Conservation (phyloP, 2,797 vertebrate species). For the Lacerta bilineata region DNA sequence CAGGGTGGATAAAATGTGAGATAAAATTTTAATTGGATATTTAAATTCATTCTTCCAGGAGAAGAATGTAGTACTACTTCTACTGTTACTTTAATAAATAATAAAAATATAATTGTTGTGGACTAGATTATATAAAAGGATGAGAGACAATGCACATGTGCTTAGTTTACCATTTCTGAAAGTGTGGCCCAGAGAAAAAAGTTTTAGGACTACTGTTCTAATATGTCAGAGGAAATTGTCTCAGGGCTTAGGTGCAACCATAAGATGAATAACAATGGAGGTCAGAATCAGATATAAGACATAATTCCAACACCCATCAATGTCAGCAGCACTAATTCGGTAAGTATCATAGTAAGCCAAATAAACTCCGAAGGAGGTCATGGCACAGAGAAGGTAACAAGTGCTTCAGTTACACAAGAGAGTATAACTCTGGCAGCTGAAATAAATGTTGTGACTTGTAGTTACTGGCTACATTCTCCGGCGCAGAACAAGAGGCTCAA, state of each 20-base stretch:
- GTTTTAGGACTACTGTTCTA: not conserved
- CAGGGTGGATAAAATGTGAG: too few relatives aligned
- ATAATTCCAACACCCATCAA: not conserved
- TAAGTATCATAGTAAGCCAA: not conserved
- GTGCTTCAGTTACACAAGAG: not conserved
- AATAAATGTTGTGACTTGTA: slow-evolving; percentile 46
- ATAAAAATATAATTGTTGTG: too few relatives aligned
- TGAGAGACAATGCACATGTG: not conserved
- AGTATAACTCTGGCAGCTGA: not conserved
- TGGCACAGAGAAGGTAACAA: slow-evolving; percentile 9
- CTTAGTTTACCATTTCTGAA: not conserved
- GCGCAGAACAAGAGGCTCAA: slow-evolving; percentile 52
- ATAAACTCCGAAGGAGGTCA: not conserved
- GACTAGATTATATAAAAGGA: not conserved
- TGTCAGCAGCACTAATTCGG: not conserved
- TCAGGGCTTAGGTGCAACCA: not conserved
- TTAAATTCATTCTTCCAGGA: too few relatives aligned
- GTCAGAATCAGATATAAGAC: not conserved
- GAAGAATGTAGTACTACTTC: too few relatives aligned
- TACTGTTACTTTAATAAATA: too few relatives aligned
- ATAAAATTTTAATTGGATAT: not conserved
- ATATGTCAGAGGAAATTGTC: too few relatives aligned
- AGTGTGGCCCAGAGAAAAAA: not conserved
- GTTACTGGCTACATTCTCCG: slow-evolving; percentile 51
- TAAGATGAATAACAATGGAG: not conserved